Conservation (phyloP, 2,888 invertebrate genomes). For the Himalopsyche kuldschensis region DNA sequence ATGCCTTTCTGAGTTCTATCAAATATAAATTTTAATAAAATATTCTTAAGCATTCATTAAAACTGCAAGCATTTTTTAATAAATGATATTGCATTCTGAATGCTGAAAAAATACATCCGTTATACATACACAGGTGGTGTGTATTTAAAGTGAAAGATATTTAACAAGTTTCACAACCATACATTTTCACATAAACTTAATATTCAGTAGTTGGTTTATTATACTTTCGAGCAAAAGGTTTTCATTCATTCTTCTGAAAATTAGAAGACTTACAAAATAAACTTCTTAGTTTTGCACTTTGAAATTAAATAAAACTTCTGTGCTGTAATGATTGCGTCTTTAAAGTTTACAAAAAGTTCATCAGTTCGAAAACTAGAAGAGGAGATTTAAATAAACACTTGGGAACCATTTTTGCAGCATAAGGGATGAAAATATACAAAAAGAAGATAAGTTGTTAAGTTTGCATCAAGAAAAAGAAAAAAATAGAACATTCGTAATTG, state of each 20-base stretch:
- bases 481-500: no score
- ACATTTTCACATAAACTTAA: no score
- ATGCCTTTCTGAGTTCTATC: neutral
- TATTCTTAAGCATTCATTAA: constrained; percentile 26
- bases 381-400: neutral
- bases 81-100: constrained; percentile 24
- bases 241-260: neutral
- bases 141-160: no score
- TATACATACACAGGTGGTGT: no score
- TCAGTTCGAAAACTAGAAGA: neutral
- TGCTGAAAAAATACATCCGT: neutral
- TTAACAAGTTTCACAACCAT: no score
- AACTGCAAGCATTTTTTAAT: constrained; percentile 33
- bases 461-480: no score
- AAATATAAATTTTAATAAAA: neutral
- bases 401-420: neutral
- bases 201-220: no score
- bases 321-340: neutral
- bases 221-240: neutral
- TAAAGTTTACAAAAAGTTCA: neutral
- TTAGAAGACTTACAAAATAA: neutral
- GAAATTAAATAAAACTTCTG: neutral
- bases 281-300: neutral
- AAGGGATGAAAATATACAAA: neutral
- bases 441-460: no score